Evolutionary conservation across 1,140 invertebrate genomes (phyloP).

Genomic region (Caenorhabditis tropicalis): DNA sequence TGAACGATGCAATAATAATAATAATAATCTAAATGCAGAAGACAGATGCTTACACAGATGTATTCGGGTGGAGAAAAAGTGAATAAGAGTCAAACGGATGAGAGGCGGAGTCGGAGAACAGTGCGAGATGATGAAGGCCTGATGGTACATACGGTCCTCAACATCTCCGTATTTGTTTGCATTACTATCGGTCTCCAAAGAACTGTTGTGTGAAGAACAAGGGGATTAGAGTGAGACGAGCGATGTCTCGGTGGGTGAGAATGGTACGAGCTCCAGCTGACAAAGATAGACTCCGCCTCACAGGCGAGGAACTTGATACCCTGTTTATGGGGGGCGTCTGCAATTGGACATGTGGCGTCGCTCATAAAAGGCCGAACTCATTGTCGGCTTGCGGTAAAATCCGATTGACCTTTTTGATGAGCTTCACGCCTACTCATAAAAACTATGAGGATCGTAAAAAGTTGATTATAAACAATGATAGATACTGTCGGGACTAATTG

Average conservation of each 20-base stretch:
- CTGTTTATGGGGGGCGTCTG: neutral
- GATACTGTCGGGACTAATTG: too few species aligned
- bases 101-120: neutral
- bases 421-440: too few species aligned
- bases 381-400: neutral
- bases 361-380: neutral
- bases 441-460: too few species aligned
- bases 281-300: neutral
- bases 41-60: slow-evolving; percentile 41
- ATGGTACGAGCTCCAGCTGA: slow-evolving; percentile 6
- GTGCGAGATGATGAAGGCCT: neutral
- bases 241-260: neutral
- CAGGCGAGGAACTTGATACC: slow-evolving; percentile 5
- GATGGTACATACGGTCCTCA: slow-evolving; percentile 11
- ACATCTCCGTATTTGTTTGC: slow-evolving; percentile 31
- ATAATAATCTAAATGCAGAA: slow-evolving; percentile 34
- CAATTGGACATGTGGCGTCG: neutral
- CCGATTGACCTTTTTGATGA: neutral
- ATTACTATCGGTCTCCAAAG: neutral
- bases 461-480: too few species aligned
- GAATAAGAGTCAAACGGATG: slow-evolving; percentile 21
- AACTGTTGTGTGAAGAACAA: slow-evolving; percentile 37
- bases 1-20: slow-evolving; percentile 41
- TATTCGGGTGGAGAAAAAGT: neutral
- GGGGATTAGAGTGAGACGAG: slow-evolving; percentile 5